Evolutionary conservation across 2,797 vertebrate species (phyloP).

Genomic region (Mionectes olivaceus): DNA sequence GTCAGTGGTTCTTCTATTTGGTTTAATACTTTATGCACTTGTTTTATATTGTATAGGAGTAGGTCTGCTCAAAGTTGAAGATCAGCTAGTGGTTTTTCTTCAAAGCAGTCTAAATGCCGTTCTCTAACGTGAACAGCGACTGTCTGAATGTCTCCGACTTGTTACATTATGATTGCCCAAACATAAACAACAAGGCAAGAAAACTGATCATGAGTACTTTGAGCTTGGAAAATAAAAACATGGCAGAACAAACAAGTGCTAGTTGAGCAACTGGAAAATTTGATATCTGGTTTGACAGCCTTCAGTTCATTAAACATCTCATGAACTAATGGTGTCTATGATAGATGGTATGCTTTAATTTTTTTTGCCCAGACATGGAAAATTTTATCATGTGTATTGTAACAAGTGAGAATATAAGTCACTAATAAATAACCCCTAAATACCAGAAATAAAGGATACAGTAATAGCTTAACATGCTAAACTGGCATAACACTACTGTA

Average conservation of each 20-base stretch:
- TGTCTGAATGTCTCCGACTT: neutral
- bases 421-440: neutral
- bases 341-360: neutral
- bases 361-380: neutral
- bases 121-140: neutral
- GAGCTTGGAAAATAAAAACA: neutral
- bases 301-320: neutral
- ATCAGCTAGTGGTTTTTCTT: neutral
- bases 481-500: neutral
- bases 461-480: neutral
- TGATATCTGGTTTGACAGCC: neutral
- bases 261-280: neutral
- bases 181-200: neutral
- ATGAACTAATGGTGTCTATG: neutral
- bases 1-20: neutral
- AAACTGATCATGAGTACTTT: neutral
- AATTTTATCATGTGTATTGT: neutral
- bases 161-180: neutral
- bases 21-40: neutral
- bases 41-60: neutral
- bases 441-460: neutral
- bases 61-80: neutral
- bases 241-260: neutral
- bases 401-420: neutral
- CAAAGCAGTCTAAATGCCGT: neutral